These are phyloP conservation scores for Eretmocerus hayati DNA, from an alignment of 2,888 invertebrate species.

Conservation along the genomic window DNA sequence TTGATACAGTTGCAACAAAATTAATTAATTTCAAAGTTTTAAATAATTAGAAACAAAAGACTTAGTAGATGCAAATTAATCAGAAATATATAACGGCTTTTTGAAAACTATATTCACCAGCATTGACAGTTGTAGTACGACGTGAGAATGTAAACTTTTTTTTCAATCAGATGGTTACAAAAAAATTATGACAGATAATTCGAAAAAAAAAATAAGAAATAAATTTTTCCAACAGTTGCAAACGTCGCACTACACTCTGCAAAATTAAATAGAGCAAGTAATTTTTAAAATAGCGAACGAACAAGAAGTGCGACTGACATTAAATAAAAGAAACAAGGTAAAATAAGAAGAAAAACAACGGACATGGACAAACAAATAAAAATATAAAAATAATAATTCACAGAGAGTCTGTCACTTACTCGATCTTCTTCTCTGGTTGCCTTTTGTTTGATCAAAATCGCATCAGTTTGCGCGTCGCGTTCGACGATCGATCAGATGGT, in stretches of 20 bases:
- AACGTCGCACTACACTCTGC: constrained; percentile 18
- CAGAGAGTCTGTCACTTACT: constrained; percentile 50
- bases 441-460: constrained; percentile 47
- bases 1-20: background rate
- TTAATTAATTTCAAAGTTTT: background rate
- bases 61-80: no score
- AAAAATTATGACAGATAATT: background rate
- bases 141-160: no score
- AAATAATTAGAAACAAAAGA: no score
- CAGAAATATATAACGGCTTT: no score
- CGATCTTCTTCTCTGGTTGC: constrained; percentile 63
- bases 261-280: constrained; percentile 10
- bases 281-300: constrained; percentile 1
- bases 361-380: constrained; percentile 24
- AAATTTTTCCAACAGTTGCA: background rate
- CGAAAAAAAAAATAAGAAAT: constrained; percentile 3
- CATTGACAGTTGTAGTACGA: constrained; percentile 20
- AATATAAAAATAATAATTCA: constrained; percentile 13
- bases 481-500: constrained; percentile 30
- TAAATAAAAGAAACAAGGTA: constrained; percentile 3
- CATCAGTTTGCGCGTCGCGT: constrained; percentile 40
- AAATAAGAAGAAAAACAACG: constrained; percentile 17
- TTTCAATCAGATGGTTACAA: background rate
- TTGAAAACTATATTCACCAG: constrained; percentile 6
- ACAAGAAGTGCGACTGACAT: background rate